phyloP scores from a whole-genome alignment of 2,113 vertebrate species.

The Abramis brama region DNA sequence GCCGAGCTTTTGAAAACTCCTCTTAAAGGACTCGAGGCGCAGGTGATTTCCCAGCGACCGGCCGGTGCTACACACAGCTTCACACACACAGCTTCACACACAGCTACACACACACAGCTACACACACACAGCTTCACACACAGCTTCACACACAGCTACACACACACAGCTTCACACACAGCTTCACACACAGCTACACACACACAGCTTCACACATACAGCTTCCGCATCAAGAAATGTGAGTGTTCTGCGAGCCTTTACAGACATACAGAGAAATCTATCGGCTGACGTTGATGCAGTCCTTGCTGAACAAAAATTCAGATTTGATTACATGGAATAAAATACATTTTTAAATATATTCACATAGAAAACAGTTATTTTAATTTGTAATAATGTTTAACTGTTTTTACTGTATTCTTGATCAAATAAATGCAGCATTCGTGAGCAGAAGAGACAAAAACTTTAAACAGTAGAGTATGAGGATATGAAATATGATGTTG shows the following conservation, averaged over 20 bases:
- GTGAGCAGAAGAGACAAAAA: too few species aligned
- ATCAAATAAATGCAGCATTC: too few species aligned
- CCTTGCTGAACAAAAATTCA: neutral
- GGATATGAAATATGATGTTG: too few species aligned
- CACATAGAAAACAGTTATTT: too few species aligned
- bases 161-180: neutral
- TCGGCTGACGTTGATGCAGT: neutral
- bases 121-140: neutral
- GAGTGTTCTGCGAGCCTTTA: neutral
- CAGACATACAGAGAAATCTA: neutral
- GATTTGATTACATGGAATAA: too few species aligned
- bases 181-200: too few species aligned
- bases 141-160: neutral
- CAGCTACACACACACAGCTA: neutral
- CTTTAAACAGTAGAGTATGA: too few species aligned
- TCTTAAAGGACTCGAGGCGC: conserved; percentile 26
- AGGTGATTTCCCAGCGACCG: conserved; percentile 40
- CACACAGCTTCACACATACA: too few species aligned
- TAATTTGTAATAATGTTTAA: too few species aligned
- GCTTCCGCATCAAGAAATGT: neutral
- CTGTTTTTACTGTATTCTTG: too few species aligned
- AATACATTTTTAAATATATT: too few species aligned
- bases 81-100: neutral
- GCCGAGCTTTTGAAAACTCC: neutral
- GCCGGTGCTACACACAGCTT: neutral